Evolutionary conservation across 2,797 vertebrate species (phyloP).

Genomic region (Arremon aurantiirostris): DNA sequence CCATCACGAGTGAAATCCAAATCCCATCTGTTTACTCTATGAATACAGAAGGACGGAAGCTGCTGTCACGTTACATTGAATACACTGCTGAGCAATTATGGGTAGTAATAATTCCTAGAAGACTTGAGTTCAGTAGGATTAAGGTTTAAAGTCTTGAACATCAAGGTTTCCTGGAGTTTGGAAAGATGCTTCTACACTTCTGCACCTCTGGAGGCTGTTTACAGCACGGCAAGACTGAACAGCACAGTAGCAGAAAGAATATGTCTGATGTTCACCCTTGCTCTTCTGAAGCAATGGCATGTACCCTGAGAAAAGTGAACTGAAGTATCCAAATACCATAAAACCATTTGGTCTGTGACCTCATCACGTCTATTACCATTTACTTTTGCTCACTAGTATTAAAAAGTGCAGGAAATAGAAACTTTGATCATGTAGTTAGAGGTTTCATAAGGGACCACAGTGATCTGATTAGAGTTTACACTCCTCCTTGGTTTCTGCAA

Average conservation of each 20-base stretch:
- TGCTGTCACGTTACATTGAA: neutral
- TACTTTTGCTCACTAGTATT: neutral
- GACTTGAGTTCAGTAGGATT: neutral
- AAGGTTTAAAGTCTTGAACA: neutral
- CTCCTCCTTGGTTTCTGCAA: neutral
- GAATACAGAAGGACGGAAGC: neutral
- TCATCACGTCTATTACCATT: neutral
- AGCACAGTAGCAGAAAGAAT: neutral
- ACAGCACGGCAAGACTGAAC: neutral
- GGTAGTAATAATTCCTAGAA: neutral
- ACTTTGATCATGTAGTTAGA: slow-evolving; percentile 24
- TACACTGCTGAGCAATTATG: neutral
- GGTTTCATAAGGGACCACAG: slow-evolving; percentile 38
- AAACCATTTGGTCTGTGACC: neutral
- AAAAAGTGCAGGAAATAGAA: slow-evolving; percentile 53
- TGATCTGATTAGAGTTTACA: slow-evolving; percentile 36
- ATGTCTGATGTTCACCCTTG: neutral
- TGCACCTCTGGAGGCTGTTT: neutral
- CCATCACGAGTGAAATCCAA: neutral
- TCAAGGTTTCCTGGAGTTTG: neutral
- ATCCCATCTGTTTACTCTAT: neutral
- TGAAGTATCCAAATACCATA: neutral
- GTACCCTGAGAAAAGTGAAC: neutral
- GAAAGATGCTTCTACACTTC: neutral
- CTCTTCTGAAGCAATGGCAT: neutral